Evolutionary conservation across 1,140 invertebrate species (phyloP).

Genomic region (Carcinoscorpius rotundicauda): DNA sequence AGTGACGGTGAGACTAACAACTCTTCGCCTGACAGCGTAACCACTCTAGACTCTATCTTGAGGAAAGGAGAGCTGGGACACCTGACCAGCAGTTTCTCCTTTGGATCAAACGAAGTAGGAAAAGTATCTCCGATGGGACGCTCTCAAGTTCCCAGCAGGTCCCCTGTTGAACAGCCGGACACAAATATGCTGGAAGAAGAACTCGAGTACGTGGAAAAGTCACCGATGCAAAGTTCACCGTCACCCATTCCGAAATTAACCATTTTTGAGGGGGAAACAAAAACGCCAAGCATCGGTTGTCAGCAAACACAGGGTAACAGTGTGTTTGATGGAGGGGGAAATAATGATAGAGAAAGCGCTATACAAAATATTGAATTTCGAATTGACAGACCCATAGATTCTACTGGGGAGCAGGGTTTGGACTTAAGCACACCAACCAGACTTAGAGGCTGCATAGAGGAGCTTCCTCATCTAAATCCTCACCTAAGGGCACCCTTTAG

Average conservation of each 20-base stretch:
- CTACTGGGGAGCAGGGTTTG: background rate
- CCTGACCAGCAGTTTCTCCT: too few relatives aligned
- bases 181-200: too few relatives aligned
- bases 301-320: slow-evolving; percentile 8
- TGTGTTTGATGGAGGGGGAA: slow-evolving; percentile 16
- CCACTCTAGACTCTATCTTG: slow-evolving; percentile 38
- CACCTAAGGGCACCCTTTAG: slow-evolving; percentile 18
- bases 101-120: slow-evolving; percentile 1
- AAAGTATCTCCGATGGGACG: too few relatives aligned
- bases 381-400: too few relatives aligned
- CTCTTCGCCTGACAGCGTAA: slow-evolving; percentile 67
- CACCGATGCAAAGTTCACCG: too few relatives aligned
- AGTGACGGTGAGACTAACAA: slow-evolving; percentile 82
- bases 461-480: slow-evolving; percentile 18
- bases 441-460: background rate
- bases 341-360: background rate
- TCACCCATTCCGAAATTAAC: too few relatives aligned
- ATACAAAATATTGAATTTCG: too few relatives aligned
- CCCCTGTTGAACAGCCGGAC: too few relatives aligned
- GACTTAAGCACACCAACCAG: slow-evolving; percentile 2
- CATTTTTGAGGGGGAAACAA: too few relatives aligned
- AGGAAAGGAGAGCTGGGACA: slow-evolving; percentile 2
- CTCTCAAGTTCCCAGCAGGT: too few relatives aligned
- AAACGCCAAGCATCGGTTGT: too few relatives aligned
- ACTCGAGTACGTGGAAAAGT: too few relatives aligned